phyloP scores from a whole-genome alignment of 2,797 vertebrate genomes.

The Bucorvus abyssinicus region DNA sequence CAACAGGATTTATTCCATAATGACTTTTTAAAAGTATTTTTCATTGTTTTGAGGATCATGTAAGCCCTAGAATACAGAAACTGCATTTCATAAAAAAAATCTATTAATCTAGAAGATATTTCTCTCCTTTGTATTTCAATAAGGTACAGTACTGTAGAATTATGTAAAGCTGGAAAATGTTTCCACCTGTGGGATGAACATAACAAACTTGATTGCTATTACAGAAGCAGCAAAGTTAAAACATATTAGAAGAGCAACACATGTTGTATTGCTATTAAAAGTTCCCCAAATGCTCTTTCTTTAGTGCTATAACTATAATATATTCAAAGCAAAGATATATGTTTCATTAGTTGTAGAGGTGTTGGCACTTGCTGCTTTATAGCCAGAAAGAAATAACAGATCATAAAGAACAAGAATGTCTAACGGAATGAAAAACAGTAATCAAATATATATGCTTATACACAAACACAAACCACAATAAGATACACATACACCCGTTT shows the following conservation, averaged over 20 bases:
- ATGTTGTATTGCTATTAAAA: constrained; percentile 30
- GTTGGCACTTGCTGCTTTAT: constrained; percentile 40
- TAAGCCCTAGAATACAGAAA: not conserved
- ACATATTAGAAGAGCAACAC: constrained; percentile 15
- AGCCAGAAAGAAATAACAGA: constrained; percentile 35
- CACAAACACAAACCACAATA: not conserved
- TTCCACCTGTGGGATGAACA: constrained; percentile 52
- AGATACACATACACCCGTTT: not conserved
- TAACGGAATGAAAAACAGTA: constrained; percentile 24
- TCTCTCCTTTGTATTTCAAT: constrained; percentile 32
- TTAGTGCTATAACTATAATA: constrained; percentile 18
- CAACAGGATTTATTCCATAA: not conserved
- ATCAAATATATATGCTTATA: constrained; percentile 20
- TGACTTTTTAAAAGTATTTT: not conserved
- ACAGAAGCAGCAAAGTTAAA: constrained; percentile 38
- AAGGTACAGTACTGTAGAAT: not conserved
- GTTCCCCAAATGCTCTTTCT: constrained; percentile 40
- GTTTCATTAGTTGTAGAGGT: constrained; percentile 48
- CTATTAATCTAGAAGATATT: constrained; percentile 37
- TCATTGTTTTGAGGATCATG: not conserved
- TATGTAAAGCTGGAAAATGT: constrained; percentile 41
- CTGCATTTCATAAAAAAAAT: not conserved
- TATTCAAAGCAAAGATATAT: constrained; percentile 47
- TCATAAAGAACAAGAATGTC: constrained; percentile 35
- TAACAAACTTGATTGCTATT: constrained; percentile 36